These are phyloP conservation scores for Melinopterus prodromus DNA, from an alignment of 2,888 invertebrate genomes.

Conservation along the genomic window DNA sequence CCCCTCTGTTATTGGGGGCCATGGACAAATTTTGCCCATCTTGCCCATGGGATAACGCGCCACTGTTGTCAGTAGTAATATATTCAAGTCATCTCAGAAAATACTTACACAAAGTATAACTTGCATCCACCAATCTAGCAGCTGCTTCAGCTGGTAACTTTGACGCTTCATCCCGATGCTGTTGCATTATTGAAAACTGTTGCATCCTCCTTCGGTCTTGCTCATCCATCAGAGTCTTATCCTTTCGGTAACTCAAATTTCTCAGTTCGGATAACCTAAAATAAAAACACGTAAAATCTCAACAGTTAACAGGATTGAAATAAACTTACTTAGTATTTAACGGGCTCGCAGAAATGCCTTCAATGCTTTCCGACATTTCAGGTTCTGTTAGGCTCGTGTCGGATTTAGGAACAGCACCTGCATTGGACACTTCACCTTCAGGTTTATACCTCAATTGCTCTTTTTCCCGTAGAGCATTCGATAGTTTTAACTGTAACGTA, in stretches of 20 bases:
- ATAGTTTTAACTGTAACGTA: slow-evolving; percentile 81
- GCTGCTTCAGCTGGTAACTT: slow-evolving; percentile 77
- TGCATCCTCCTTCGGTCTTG: slow-evolving; percentile 76
- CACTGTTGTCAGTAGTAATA: too few relatives aligned
- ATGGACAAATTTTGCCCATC: too few relatives aligned
- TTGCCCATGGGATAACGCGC: too few relatives aligned
- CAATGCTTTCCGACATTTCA: slow-evolving; percentile 42
- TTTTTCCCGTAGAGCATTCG: slow-evolving; percentile 79
- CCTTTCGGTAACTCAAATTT: slow-evolving; percentile 76
- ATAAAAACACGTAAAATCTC: slow-evolving; percentile 24
- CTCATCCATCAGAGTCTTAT: slow-evolving; percentile 78
- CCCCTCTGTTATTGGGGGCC: too few relatives aligned
- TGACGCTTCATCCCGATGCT: slow-evolving; percentile 72
- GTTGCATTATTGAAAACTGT: slow-evolving; percentile 77
- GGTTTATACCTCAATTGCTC: slow-evolving; percentile 66
- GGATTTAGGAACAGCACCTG: neutral
- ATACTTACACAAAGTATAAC: slow-evolving; percentile 76
- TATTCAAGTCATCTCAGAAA: neutral
- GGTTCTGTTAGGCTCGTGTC: slow-evolving; percentile 32
- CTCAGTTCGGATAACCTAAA: slow-evolving; percentile 77
- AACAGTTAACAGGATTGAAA: neutral
- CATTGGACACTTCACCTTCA: slow-evolving; percentile 15
- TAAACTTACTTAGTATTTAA: slow-evolving; percentile 19
- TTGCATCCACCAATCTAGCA: slow-evolving; percentile 75
- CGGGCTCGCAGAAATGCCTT: neutral